Percentiles rank a stretch among this genome's conserved stretches.
phyloP scores from a whole-genome alignment of 2,113 vertebrate species.

The Lutjanus erythropterus region DNA sequence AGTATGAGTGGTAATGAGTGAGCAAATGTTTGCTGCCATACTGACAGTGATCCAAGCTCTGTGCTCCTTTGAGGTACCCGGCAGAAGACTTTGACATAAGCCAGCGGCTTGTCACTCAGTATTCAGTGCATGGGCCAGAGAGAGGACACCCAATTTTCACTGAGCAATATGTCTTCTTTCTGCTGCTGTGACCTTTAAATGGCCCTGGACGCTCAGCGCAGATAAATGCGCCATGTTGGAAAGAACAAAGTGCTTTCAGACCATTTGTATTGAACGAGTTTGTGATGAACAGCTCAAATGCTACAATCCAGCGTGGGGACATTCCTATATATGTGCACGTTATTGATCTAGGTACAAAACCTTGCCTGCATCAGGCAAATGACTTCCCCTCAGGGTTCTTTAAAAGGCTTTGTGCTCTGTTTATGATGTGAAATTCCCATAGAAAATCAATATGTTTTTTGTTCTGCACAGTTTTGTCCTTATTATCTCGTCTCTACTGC shows the following conservation, averaged over 20 bases:
- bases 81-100: slow-evolving; percentile 40
- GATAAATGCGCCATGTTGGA: slow-evolving; percentile 47
- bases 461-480: slow-evolving; percentile 63
- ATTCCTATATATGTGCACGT: slow-evolving; percentile 52
- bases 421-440: slow-evolving; percentile 63
- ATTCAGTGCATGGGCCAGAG: slow-evolving; percentile 36
- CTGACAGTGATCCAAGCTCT: slow-evolving; percentile 29
- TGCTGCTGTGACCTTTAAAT: slow-evolving; percentile 64
- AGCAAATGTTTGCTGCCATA: slow-evolving; percentile 23
- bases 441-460: slow-evolving; percentile 67
- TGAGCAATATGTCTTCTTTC: slow-evolving; percentile 44
- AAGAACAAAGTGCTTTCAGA: slow-evolving; percentile 57
- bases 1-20: slow-evolving; percentile 20
- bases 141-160: slow-evolving; percentile 42
- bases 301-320: slow-evolving; percentile 22
- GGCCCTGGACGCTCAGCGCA: slow-evolving; percentile 40
- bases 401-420: slow-evolving; percentile 33
- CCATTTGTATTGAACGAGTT: slow-evolving; percentile 43
- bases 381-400: slow-evolving; percentile 57
- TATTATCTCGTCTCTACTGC: slow-evolving; percentile 57
- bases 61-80: slow-evolving; percentile 20
- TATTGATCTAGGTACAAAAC: slow-evolving; percentile 63
- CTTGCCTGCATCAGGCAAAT: slow-evolving; percentile 60
- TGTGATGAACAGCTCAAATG: slow-evolving; percentile 56
- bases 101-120: slow-evolving; percentile 57